Evolutionary conservation across 2,888 invertebrate species (phyloP), one percentile per base, ranked within the genome.

Genomic region (Pycnomerus fuliginosus): DNA sequence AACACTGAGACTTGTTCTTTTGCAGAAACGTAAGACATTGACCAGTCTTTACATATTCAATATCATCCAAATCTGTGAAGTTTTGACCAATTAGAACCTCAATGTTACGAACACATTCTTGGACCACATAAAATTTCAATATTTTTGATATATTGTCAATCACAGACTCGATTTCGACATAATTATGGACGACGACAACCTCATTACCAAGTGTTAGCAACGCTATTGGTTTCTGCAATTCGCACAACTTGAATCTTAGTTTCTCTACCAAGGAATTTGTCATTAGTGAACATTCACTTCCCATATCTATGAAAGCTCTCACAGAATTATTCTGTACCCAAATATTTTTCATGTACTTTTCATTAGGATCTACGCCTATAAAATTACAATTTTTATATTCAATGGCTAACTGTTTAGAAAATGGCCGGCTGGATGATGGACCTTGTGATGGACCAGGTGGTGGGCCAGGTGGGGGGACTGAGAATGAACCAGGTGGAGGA

Each of bases 11-110:
- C 5, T 8, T 10, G 25, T n/a, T n/a, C n/a, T 25, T 25, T 10
- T 20, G 20, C 4, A 10, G 4, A 12, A 25, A 25, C 25, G 4
- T 4, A 8, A 25, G 11, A 25, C 4, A 4, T 4, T 25, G 5
- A 8, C 33, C 33, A 5, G 20, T 23, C 10, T 23, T 33, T 12
- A 10, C 4, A 14, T 23, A 33, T 5, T 10, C 22, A 11, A 33
- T 13, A 14, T 33, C 33, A 5, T 2, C 4, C 22, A 34, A 34
- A 23, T 34, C 34, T 5, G 34, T 34, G 12, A 34, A 34, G 12
- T 34, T 23, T 23, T 34, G 34, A 4, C 34, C 34, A 10, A 34
- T 34, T 16, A 23, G 12, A 3, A 34, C 34, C 8, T 22, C 23
- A 8, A 34, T 12, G 2, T 13, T 13, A 10, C 20, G n/a, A 10